Percentiles rank a stretch among this genome's conserved stretches.
Conservation (phyloP, 2,888 invertebrate species). For the Polia nebulosa region DNA sequence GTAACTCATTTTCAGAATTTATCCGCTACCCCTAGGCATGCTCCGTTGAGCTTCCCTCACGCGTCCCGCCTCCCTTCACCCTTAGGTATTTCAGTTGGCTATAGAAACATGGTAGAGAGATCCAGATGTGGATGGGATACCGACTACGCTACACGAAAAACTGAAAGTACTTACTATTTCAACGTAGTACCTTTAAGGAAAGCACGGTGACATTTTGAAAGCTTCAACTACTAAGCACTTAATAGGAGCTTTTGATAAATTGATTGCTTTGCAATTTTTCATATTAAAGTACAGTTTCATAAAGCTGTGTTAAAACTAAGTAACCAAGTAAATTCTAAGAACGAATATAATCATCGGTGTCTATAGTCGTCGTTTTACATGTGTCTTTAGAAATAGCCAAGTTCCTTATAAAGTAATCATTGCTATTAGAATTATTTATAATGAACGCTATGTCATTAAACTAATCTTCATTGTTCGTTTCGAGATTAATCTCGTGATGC, state of each 20-base stretch:
- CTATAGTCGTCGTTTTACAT: not conserved
- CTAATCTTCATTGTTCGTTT: not conserved
- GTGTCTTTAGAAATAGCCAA: slow-evolving; percentile 29
- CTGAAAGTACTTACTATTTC: not conserved
- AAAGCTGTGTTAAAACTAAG: slow-evolving; percentile 9
- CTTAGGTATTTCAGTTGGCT: not conserved
- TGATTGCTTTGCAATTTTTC: no score
- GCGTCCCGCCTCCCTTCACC: no score
- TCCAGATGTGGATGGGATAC: not conserved
- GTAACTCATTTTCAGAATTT: no score
- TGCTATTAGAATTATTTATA: slow-evolving; percentile 45
- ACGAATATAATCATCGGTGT: not conserved
- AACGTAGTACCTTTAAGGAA: no score
- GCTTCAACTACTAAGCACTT: no score
- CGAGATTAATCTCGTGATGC: not conserved
- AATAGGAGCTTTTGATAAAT: no score
- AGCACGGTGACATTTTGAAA: no score
- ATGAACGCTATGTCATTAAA: not conserved
- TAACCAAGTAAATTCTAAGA: slow-evolving; percentile 7
- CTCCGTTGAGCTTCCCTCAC: no score
- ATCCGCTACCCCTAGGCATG: no score
- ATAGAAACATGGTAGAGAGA: not conserved
- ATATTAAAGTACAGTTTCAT: no score
- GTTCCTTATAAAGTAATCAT: slow-evolving; percentile 36
- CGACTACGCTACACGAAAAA: not conserved